Base-by-base conservation (phyloP, 2,888 invertebrate genomes). In the Poecilobothrus nobilitatus region DNA sequence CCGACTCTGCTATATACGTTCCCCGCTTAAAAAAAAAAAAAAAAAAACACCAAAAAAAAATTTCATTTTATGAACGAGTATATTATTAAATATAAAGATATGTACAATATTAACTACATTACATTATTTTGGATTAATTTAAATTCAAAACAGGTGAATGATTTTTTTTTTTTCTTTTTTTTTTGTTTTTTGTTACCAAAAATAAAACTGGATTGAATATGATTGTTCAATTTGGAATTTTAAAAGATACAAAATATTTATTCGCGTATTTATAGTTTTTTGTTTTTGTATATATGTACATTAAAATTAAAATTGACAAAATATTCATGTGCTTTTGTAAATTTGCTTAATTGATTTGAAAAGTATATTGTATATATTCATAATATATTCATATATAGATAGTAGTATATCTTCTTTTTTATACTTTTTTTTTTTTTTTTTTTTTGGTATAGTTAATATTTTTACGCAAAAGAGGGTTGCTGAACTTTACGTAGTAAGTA, bases 171-270 rank as follows among this genome's bases (percentile, higher is more conserved):
- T 18, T 12, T 53, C 18, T 18, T 53, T 9, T 53, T 53, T 53
- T 18, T 27, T 5, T 18, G 1, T 53, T 53, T 18, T 53, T 53
- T 53, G 7, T 53, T 18, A 12, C 53, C 53, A 53, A 53, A 37
- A 53, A 53, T 53, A 53, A 53, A 53, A 53, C 18, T 53, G 53
- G 53, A 53, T 53, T 53, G 53, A 18, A 53, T 53, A 53, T 53
- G 53, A 53, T 53, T 53, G n/a, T 53, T 53, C 18, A 53, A 18
- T 53, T 53, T 53, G 53, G 53, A 53, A 53, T 53, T 53, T 53
- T 53, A 41, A 41, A 41, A 12, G 12, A 41, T 41, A 41, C 15
- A 53, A n/a, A 53, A 53, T 53, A 15, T 53, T 6, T 53, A 53
- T 53, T 12, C 15, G 53, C 15, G 15, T 18, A 15, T 12, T 41